Evolutionary conservation across 1,140 invertebrate species (phyloP).

Genomic region (Antheraea mylitta): DNA sequence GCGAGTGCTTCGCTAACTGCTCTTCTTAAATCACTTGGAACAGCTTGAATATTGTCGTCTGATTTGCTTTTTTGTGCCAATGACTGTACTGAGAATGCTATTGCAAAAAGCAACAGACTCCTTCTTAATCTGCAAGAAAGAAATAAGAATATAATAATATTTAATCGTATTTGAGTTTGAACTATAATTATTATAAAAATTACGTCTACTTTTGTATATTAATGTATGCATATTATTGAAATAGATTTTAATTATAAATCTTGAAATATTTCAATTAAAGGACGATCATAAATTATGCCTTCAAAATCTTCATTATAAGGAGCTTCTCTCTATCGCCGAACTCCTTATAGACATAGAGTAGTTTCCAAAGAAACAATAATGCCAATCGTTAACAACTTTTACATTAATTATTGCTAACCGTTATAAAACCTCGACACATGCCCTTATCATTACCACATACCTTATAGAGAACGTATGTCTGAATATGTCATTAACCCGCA

Average conservation of each 20-base stretch:
- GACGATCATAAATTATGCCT: too few species aligned
- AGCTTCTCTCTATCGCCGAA: too few species aligned
- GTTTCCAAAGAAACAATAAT: too few species aligned
- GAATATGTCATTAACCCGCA: constrained; percentile 9
- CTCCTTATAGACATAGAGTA: too few species aligned
- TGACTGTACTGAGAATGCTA: constrained; percentile 34
- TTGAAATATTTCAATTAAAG: too few species aligned
- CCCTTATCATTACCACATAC: neutral
- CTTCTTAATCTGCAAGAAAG: constrained; percentile 60
- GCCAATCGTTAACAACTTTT: neutral
- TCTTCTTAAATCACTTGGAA: constrained; percentile 62
- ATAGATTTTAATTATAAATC: too few species aligned
- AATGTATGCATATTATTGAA: too few species aligned
- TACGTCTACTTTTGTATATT: too few species aligned
- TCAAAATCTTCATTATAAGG: too few species aligned
- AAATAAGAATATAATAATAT: neutral
- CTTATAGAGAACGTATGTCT: neutral
- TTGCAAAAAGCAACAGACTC: constrained; percentile 49
- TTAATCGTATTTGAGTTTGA: neutral
- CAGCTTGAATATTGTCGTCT: constrained; percentile 58
- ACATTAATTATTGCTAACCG: neutral
- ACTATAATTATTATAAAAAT: neutral
- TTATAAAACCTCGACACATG: too few species aligned
- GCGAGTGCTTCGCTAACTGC: constrained; percentile 63
- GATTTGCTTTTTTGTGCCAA: constrained; percentile 51